Base-by-base conservation (phyloP, 2,113 vertebrate species). In the Otolemur garnettii region DNA sequence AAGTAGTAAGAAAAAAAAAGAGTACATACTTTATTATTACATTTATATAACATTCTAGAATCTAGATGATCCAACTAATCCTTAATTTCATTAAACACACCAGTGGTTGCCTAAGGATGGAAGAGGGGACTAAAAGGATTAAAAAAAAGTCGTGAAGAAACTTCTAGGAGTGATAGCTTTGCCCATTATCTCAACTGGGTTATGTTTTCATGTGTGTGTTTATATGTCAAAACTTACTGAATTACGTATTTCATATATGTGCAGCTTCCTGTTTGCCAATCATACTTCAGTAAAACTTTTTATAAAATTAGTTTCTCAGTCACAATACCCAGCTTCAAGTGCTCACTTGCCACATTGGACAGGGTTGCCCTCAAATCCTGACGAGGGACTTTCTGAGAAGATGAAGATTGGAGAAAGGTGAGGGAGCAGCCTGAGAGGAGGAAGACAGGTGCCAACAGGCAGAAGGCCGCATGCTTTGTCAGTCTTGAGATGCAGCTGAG, bases 81-180 rank as follows among this genome's bases (percentile, higher is more conserved):
- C 35, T 87, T 60, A 50, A 14, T 87, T 90, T 87, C 15, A 81
- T 86, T 80, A 86, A 90, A 38, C 50, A 93, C 42, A 79, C 55
- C 9, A 33, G 12, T 75, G 33, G 14, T 33, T 68, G 5, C 17
- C 15, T 79, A 11, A 77, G 28, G 42, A 72, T 30, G 10, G 33
- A 28, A 35, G 26, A 60, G 4, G 4, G 7, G 21, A 2, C 55
- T 22, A 10, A 22, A 60, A 55, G 24, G 21, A 35, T 55, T 90
- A 2, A 3, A 83, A 88, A 69, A 80, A 12, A 7, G 2, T 78
- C 69, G 60, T 14, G 50, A 62, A 22, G 17, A 86, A 59, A 33
- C 30, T 68, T 53, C 22, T 50, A 12, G 14, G 7, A 7, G 19
- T 62, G 42, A 30, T 87, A 8, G 28, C 15, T 69, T 55, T 87